Percentiles rank a stretch among this genome's conserved stretches.
Conservation (phyloP, 2,113 vertebrate species). For the Onychostoma macrolepis region DNA sequence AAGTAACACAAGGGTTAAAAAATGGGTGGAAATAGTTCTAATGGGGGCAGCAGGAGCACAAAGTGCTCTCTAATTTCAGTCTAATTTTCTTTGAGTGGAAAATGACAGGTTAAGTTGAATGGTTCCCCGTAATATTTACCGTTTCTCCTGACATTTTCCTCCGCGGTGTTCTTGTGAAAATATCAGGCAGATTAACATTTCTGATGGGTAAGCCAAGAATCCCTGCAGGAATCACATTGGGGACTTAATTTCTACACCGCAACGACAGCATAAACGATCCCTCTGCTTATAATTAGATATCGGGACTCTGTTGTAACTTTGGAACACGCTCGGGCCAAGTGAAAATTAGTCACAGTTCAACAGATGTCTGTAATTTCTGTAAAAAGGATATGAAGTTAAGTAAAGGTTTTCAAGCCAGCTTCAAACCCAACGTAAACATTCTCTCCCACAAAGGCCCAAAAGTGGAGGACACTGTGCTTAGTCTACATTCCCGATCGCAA, state of each 20-base stretch:
- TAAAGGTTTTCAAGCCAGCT: constrained; percentile 43
- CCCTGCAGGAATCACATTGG: constrained; percentile 44
- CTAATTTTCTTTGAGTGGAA: constrained; percentile 50
- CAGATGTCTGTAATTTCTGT: constrained; percentile 40
- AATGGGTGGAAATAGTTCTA: constrained; percentile 29
- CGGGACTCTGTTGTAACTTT: constrained; percentile 5
- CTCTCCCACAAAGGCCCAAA: constrained; percentile 15
- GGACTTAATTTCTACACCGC: constrained; percentile 39
- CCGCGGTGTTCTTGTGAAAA: constrained; percentile 46
- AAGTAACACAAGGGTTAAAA: constrained; percentile 29
- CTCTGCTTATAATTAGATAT: constrained; percentile 36
- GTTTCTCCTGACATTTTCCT: constrained; percentile 40
- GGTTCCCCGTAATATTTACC: constrained; percentile 35
- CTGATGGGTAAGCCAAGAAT: constrained; percentile 53
- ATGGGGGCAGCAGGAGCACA: constrained; percentile 6
- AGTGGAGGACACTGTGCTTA: not conserved
- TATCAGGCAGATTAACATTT: constrained; percentile 53
- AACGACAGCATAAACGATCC: constrained; percentile 40
- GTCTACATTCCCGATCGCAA: not conserved
- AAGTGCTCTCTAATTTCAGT: constrained; percentile 51
- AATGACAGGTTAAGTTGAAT: constrained; percentile 52
- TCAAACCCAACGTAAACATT: constrained; percentile 31
- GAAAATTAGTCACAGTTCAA: constrained; percentile 52
- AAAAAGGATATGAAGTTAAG: constrained; percentile 41
- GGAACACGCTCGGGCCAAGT: constrained; percentile 39